Conservation (phyloP, 1,140 invertebrate species). For the Drosophila nasuta region DNA sequence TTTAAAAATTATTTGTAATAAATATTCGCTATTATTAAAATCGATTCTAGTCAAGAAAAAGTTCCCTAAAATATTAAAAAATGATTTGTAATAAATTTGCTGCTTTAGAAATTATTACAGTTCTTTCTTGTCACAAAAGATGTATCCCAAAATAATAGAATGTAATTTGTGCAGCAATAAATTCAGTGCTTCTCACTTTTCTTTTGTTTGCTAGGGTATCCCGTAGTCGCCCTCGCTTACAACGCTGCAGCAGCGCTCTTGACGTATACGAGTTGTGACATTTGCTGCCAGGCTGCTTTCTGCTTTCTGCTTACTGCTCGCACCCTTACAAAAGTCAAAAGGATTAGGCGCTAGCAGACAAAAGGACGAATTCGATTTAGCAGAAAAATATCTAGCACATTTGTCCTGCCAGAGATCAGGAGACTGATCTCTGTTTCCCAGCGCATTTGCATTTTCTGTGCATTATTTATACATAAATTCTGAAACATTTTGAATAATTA, state of each 20-base stretch:
- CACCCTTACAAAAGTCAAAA: constrained; percentile 79
- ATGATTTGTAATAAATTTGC: too few relatives aligned
- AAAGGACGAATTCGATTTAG: constrained; percentile 75
- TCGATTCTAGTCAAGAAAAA: too few relatives aligned
- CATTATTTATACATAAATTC: constrained; percentile 69
- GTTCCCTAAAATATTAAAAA: too few relatives aligned
- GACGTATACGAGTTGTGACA: constrained; percentile 78
- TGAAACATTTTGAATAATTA: constrained; percentile 77
- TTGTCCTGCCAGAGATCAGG: constrained; percentile 42
- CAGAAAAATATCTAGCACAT: constrained; percentile 76
- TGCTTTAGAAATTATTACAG: too few relatives aligned
- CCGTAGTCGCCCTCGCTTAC: not conserved
- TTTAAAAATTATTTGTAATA: too few relatives aligned
- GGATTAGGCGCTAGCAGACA: constrained; percentile 59
- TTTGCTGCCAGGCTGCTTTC: constrained; percentile 20
- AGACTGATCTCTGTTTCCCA: constrained; percentile 50
- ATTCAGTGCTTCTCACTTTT: not conserved
- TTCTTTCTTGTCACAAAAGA: too few relatives aligned
- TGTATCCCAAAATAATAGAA: too few relatives aligned
- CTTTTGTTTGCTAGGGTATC: constrained; percentile 14
- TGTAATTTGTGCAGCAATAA: too few relatives aligned
- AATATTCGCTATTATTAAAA: too few relatives aligned
- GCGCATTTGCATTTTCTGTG: constrained; percentile 73
- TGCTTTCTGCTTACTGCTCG: constrained; percentile 26
- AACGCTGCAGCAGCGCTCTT: constrained; percentile 1